These are phyloP conservation scores for Vireo griseus DNA, from an alignment of 2,797 vertebrate species.

Conservation along the genomic window DNA sequence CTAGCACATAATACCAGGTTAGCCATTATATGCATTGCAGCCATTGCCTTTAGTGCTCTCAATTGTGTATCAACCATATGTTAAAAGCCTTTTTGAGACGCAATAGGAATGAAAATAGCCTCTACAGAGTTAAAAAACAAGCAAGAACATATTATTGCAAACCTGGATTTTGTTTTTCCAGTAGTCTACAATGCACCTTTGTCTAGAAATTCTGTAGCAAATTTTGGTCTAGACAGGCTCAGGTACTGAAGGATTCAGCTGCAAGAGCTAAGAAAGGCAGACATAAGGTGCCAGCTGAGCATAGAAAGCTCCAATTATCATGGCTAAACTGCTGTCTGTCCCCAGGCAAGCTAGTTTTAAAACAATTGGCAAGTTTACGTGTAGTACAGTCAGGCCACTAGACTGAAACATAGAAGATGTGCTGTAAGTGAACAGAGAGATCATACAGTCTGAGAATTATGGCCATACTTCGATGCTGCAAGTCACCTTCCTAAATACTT, in stretches of 20 bases:
- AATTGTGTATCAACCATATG: not conserved
- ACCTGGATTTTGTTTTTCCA: not conserved
- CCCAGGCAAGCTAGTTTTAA: not conserved
- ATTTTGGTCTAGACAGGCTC: not conserved
- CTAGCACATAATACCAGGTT: not conserved
- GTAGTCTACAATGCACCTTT: not conserved
- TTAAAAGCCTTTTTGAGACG: not conserved
- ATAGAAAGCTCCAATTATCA: not conserved
- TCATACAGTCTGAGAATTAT: not conserved
- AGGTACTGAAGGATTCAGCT: not conserved
- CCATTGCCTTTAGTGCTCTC: not conserved
- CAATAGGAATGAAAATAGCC: not conserved
- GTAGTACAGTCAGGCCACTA: not conserved
- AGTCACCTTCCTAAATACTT: not conserved
- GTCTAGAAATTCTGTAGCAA: not conserved
- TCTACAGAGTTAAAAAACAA: not conserved
- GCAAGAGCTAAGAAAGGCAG: not conserved
- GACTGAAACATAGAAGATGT: slow-evolving; percentile 3
- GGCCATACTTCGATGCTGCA: not conserved
- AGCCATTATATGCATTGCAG: not conserved
- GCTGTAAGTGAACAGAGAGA: not conserved
- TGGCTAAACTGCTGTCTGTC: not conserved
- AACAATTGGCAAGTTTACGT: not conserved
- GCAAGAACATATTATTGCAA: not conserved
- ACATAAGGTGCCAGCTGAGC: not conserved